A percentile compares a stretch with the other conserved stretches of the same genome.
Evolutionary conservation across 2,113 vertebrate genomes (phyloP).

Genomic region (Zosterops borbonicus): DNA sequence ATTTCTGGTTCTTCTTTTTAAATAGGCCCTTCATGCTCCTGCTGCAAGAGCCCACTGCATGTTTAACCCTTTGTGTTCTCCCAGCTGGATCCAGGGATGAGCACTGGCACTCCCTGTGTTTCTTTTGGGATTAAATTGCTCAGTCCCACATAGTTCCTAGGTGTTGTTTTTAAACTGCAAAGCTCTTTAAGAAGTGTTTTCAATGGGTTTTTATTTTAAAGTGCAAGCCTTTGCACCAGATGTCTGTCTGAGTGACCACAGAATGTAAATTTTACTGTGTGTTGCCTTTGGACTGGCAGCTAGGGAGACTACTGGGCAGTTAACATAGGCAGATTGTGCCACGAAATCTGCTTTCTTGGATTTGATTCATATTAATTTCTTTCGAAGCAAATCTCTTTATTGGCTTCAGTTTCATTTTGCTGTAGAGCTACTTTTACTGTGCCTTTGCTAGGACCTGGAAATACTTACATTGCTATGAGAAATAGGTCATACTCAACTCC

Average conservation of each 20-base stretch:
- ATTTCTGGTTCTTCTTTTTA: constrained; percentile 51
- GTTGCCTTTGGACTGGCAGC: constrained; percentile 37
- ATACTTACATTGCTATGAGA: neutral
- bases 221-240: neutral
- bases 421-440: neutral
- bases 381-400: constrained; percentile 7
- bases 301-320: neutral
- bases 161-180: neutral
- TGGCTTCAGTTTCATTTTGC: constrained; percentile 14
- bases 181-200: constrained; percentile 10
- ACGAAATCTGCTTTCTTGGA: neutral
- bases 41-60: neutral
- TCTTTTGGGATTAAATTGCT: neutral
- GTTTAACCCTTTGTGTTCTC: constrained; percentile 19
- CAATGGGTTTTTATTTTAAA: constrained; percentile 38
- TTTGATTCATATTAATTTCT: constrained; percentile 2
- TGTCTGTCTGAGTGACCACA: constrained; percentile 26
- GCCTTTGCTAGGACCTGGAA: constrained; percentile 25
- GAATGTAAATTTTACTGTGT: constrained; percentile 21
- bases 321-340: constrained; percentile 32
- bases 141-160: neutral
- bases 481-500: neutral
- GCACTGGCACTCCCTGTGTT: rapidly evolving
- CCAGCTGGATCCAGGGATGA: neutral
- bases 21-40: constrained; percentile 46